phyloP scores from a whole-genome alignment of 2,113 vertebrate genomes.

The Poeciliopsis prolifica region DNA sequence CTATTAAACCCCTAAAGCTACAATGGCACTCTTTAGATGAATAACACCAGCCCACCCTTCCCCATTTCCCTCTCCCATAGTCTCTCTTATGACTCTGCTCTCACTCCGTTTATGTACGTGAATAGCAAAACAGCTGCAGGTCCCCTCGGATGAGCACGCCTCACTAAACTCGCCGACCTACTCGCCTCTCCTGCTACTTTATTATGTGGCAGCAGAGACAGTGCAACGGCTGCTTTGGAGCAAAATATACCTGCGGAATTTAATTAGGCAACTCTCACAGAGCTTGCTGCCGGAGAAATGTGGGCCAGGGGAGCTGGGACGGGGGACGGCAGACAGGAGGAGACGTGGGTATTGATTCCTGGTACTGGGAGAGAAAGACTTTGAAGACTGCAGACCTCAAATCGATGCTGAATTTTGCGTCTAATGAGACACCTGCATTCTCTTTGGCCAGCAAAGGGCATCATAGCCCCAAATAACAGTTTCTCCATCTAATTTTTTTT shows the following conservation, averaged over 20 bases:
- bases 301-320: constrained; percentile 50
- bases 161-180: constrained; percentile 41
- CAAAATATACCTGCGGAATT: constrained; percentile 70
- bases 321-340: constrained; percentile 52
- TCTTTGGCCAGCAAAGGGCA: constrained; percentile 62
- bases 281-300: constrained; percentile 50
- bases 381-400: constrained; percentile 49
- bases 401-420: constrained; percentile 77
- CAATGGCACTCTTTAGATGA: constrained; percentile 48
- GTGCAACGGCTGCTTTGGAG: constrained; percentile 55
- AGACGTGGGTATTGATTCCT: constrained; percentile 72
- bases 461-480: constrained; percentile 64
- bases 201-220: constrained; percentile 63
- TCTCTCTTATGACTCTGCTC: constrained; percentile 15
- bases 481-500: constrained; percentile 45
- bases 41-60: constrained; percentile 28
- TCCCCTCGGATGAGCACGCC: constrained; percentile 37
- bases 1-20: constrained; percentile 69
- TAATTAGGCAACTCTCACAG: constrained; percentile 69
- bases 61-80: neutral
- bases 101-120: constrained; percentile 35
- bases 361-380: constrained; percentile 56
- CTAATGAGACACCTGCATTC: constrained; percentile 79
- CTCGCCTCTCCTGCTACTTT: constrained; percentile 49
- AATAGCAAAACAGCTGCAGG: constrained; percentile 47